Evolutionary conservation across 2,113 vertebrate species (phyloP).

Genomic region (Catharus bicknelli): DNA sequence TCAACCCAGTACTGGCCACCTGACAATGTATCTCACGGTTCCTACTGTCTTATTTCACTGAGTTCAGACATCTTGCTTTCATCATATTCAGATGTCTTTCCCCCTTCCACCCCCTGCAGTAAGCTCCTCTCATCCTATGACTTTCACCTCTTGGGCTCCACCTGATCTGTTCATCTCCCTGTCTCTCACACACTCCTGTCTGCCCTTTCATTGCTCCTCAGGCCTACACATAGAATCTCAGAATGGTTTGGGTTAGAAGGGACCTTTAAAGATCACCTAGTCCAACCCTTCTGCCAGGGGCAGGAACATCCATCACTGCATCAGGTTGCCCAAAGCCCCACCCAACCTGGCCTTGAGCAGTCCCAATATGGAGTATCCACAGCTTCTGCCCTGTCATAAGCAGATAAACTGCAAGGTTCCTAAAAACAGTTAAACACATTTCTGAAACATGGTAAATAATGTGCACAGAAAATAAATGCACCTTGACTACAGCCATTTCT

Average conservation of each 20-base stretch:
- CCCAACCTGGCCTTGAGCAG: neutral
- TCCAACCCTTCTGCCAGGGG: neutral
- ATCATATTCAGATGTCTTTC: neutral
- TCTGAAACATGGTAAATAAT: neutral
- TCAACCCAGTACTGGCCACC: neutral
- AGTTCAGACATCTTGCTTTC: neutral
- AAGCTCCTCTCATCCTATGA: neutral
- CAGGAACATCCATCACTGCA: neutral
- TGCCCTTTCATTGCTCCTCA: neutral
- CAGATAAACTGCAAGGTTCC: neutral
- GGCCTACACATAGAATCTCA: neutral
- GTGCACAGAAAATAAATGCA: neutral
- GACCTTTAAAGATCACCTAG: neutral
- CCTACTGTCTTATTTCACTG: neutral
- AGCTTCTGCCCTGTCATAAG: neutral
- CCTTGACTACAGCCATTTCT: neutral
- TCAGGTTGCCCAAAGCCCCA: neutral
- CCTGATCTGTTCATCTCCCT: neutral
- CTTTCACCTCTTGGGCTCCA: neutral
- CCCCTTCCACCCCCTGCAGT: neutral
- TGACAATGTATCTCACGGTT: neutral
- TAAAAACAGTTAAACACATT: neutral
- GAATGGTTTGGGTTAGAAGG: neutral
- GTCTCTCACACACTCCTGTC: neutral
- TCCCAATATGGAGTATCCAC: neutral